Evolutionary conservation across 1,140 invertebrate genomes (phyloP).

Genomic region (Drosophila cardini): DNA sequence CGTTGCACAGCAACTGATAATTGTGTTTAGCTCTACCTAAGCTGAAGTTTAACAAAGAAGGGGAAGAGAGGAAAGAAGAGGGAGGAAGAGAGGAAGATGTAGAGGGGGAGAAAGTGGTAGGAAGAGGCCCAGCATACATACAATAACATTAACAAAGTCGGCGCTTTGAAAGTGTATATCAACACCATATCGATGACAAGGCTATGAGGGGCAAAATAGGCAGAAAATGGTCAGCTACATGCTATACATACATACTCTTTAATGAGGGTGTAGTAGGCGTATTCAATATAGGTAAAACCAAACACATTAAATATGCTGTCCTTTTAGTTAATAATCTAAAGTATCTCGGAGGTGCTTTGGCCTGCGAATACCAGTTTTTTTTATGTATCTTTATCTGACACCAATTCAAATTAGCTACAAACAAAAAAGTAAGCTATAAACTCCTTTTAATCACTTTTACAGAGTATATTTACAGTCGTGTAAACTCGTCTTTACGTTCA

Average conservation of each 20-base stretch:
- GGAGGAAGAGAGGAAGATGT: constrained; percentile 24
- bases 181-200: constrained; percentile 73
- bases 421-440: too few species aligned
- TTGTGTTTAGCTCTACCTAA: constrained; percentile 40
- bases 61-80: not conserved
- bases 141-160: constrained; percentile 68
- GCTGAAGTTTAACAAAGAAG: constrained; percentile 20
- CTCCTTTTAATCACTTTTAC: too few species aligned
- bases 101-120: constrained; percentile 1
- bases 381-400: too few species aligned
- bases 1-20: constrained; percentile 45
- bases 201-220: constrained; percentile 50
- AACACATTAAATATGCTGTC: too few species aligned
- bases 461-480: constrained; percentile 35
- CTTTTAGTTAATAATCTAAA: too few species aligned
- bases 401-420: too few species aligned
- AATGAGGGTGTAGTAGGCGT: too few species aligned
- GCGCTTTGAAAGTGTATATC: constrained; percentile 60
- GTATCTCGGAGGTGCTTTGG: too few species aligned
- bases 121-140: constrained; percentile 20
- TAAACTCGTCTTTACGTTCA: too few species aligned
- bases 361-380: too few species aligned
- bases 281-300: too few species aligned
- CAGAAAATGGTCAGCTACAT: constrained; percentile 60
- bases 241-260: constrained; percentile 16